phyloP scores from a whole-genome alignment of 2,888 invertebrate species.

The Aleiodes testaceus region DNA sequence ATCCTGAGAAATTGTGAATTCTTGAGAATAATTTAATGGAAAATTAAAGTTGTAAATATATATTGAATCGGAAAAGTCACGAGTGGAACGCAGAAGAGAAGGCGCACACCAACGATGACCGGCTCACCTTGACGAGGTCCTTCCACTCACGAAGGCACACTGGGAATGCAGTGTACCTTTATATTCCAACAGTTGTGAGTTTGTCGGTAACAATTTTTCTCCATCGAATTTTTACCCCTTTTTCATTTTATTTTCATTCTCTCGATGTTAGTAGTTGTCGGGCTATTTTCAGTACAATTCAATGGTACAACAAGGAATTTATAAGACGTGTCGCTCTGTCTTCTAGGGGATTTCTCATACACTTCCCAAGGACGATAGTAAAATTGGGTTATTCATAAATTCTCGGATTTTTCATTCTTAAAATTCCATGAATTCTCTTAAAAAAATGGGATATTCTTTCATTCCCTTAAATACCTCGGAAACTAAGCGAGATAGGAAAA shows the following conservation, averaged over 20 bases:
- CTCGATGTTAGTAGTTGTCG: constrained; percentile 9
- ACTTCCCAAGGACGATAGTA: constrained; percentile 11
- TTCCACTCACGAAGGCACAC: constrained; percentile 64
- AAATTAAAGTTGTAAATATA: too few species aligned
- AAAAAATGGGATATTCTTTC: too few species aligned
- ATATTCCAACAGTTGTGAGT: constrained; percentile 21
- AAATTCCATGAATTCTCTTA: too few species aligned
- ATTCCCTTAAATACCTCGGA: too few species aligned
- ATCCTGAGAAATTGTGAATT: too few species aligned
- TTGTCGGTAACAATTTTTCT: constrained; percentile 23
- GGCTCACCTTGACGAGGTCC: constrained; percentile 71
- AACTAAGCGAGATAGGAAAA: too few species aligned
- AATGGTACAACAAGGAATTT: constrained; percentile 36
- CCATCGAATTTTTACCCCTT: too few species aligned
- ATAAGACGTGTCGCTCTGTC: constrained; percentile 32
- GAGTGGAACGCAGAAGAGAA: constrained; percentile 48
- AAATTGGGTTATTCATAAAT: constrained; percentile 22
- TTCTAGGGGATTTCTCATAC: constrained; percentile 41
- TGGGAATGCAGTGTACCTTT: constrained; percentile 63
- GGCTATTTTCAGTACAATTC: constrained; percentile 26
- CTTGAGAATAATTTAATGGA: too few species aligned
- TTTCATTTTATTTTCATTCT: not conserved
- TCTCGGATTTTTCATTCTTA: too few species aligned
- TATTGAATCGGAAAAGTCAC: constrained; percentile 32
- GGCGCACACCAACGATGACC: constrained; percentile 60